Base-by-base conservation (phyloP, 1,140 invertebrate species). In the Hesperophylax magnus region DNA sequence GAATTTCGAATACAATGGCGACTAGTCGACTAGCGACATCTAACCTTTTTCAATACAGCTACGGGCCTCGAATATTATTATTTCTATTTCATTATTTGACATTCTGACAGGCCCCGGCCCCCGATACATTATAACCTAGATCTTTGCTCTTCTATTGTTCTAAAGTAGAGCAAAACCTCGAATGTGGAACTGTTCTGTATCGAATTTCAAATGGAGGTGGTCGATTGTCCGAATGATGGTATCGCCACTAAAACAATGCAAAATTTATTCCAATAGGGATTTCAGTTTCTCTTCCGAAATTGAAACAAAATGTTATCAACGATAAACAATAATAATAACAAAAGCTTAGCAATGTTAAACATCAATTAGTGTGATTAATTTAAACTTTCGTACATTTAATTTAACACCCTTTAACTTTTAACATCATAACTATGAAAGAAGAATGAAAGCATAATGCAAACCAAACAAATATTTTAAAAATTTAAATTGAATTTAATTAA, bases 41-140 rank as follows among this genome's bases (percentile, higher is more conserved):
- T 75, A 60, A 58, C 53, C 53, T 75, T 71, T 56, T 56, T 24
- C 53, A 58, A 60, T 34, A 75, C 72, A 75, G 53, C 18, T 56
- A 56, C 18, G 7, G 15, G 27, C 53, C 5, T 14, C 52, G 5
- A 17, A 18, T 47, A 71, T 34, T 31, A 24, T n/a, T 1, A 58
- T 58, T n/a, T 58, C 56, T 1, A 58, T 58, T n/a, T 58, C 56
- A 65, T 65, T 24, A 24, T 47, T 34, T 67, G 63, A 72, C 69
- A 75, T 75, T 75, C 72, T 75, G 72, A 58, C 72, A 75, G 72
- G 72, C 54, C 52, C 22, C 52, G 18, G 54, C 54, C 56, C n/a
- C 72, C 39, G 39, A 47, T 47, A 47, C 39, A 47, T 47, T 47
- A 58, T 75, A 75, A 75, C 72, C 72, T 75, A 75, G 53, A 75